Base-by-base conservation (phyloP, 2,888 invertebrate genomes). In the Sepioteuthis lessoniana region DNA sequence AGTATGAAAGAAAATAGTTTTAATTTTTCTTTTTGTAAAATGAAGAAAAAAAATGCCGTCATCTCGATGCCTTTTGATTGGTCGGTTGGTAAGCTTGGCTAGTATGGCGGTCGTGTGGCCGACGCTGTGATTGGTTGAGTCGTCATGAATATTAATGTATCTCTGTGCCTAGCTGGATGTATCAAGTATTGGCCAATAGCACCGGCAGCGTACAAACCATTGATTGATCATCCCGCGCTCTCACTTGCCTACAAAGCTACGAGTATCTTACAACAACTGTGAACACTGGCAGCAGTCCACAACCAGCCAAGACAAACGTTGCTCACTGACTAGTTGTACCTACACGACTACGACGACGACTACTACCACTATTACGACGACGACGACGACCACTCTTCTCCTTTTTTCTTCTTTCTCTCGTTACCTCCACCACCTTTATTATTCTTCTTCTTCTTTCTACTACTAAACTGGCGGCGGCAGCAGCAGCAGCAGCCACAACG, bases 141-240 rank as follows among this genome's bases (percentile, higher is more conserved):
- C 90, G 91, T 94, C 93, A 95, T 96, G 95, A 95, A 96, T 96
- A 96, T 96, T 96, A 95, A 96, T 95, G 50, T 94, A 93, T 94
- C 94, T 94, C 94, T 95, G 95, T 95, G 95, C 95, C 95, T 95
- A 95, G 95, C 94, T 94, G 95, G 95, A 95, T 47, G 95, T 95
- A 93, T 93, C 94, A 94, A 94, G 94, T 95, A 95, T 96, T 95
- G 95, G 95, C 95, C 95, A 95, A 96, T 95, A 94, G 94, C 93
- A 94, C 92, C 47, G 42, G 94, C 55, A 93, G 94, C 95, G 95
- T 95, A 95, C 95, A 95, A 95, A 94, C 93, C 93, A 94, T 94
- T 94, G 94, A 95, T 95, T 96, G 95, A 95, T 95, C 95, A 95
- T 95, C 95, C 96, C 96, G 96, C 96, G 96, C 96, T 95, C 95